phyloP scores from a whole-genome alignment of 2,797 vertebrate species.

The Vespertilio murinus region DNA sequence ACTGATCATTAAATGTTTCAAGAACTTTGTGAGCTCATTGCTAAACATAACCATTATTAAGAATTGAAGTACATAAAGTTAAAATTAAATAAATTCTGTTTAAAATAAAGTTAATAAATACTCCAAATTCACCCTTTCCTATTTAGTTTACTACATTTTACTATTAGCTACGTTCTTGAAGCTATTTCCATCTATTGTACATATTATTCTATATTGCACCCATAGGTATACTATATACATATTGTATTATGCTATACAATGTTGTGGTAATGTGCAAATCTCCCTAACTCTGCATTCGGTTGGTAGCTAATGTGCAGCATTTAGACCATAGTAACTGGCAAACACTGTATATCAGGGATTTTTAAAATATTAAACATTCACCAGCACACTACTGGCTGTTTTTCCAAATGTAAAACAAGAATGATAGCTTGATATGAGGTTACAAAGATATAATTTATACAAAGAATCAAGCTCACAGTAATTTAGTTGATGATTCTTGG shows the following conservation, averaged over 20 bases:
- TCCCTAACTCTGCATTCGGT: not conserved
- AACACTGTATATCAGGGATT: not conserved
- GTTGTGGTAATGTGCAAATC: not conserved
- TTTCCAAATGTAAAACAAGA: slow-evolving; percentile 34
- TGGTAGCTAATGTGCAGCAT: not conserved
- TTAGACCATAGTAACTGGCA: not conserved
- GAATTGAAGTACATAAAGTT: not conserved
- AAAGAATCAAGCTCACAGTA: not conserved
- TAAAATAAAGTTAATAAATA: not conserved
- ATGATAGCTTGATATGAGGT: not conserved
- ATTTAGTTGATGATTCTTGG: not conserved
- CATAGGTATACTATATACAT: not conserved
- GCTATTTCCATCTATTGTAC: not conserved
- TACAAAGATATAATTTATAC: not conserved
- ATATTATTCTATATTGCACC: too few species aligned
- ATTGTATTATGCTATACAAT: not conserved
- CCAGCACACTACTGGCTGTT: not conserved
- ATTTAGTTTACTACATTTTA: not conserved
- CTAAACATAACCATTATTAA: not conserved
- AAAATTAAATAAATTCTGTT: not conserved
- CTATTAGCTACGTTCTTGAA: not conserved
- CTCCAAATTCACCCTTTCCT: not conserved
- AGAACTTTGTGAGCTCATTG: not conserved
- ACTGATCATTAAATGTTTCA: not conserved
- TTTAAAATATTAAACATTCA: not conserved